Conservation (phyloP, 2,888 invertebrate genomes). For the Phortica magna region DNA sequence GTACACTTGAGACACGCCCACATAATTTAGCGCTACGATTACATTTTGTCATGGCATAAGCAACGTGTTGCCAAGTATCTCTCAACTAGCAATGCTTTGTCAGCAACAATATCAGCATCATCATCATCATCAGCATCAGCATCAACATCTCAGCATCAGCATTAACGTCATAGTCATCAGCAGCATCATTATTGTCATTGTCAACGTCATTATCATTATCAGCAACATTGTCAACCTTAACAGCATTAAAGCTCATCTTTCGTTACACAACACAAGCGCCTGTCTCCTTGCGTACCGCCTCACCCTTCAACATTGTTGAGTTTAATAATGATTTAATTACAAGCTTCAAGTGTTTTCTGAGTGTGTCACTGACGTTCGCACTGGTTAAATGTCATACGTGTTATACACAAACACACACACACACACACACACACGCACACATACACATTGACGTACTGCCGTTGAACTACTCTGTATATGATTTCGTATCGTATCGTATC, state of each 20-base stretch:
- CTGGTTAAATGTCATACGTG: constrained; percentile 17
- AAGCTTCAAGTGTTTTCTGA: constrained; percentile 40
- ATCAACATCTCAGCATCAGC: neutral
- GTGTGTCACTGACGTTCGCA: constrained; percentile 4
- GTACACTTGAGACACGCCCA: constrained; percentile 16
- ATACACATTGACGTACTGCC: neutral
- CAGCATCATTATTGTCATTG: neutral
- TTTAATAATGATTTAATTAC: constrained; percentile 64
- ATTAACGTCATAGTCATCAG: neutral
- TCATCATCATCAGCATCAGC: neutral
- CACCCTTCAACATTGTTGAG: constrained; percentile 18
- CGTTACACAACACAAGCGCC: neutral
- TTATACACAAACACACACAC: neutral
- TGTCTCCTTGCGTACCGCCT: neutral
- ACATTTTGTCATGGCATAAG: neutral
- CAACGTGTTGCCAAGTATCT: constrained; percentile 23
- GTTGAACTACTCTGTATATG: neutral
- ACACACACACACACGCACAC: too few species aligned
- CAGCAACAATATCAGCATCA: neutral
- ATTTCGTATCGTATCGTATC: too few species aligned
- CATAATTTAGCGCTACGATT: constrained; percentile 20
- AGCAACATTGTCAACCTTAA: neutral
- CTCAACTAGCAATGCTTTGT: neutral
- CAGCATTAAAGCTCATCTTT: neutral
- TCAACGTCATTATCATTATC: constrained; percentile 7